These are phyloP conservation scores for Fringilla coelebs DNA, from an alignment of 2,797 vertebrate species.

Conservation along the genomic window DNA sequence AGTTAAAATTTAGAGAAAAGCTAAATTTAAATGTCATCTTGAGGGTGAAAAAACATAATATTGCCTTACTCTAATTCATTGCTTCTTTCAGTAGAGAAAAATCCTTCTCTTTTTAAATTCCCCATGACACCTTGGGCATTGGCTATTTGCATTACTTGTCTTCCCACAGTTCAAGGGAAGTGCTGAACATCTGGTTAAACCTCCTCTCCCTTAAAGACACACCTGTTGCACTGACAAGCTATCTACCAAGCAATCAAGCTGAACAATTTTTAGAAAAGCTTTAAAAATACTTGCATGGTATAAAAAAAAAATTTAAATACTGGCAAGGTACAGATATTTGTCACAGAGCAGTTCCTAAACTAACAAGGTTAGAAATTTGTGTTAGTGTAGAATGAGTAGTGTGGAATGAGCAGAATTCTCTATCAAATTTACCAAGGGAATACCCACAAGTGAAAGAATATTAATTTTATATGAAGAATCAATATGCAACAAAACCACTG, in stretches of 20 bases:
- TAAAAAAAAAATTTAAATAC: not conserved
- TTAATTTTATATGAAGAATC: not conserved
- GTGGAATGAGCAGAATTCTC: not conserved
- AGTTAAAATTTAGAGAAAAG: not conserved
- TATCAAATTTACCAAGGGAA: not conserved
- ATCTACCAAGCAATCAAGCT: not conserved
- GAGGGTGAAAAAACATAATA: not conserved
- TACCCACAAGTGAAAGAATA: not conserved
- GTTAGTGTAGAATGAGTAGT: too few relatives aligned
- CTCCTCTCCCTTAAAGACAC: not conserved
- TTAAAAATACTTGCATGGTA: not conserved
- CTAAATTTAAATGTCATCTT: not conserved
- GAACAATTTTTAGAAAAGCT: not conserved
- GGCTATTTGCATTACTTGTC: not conserved
- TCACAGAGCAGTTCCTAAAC: not conserved
- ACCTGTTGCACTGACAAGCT: not conserved
- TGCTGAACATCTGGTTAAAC: not conserved
- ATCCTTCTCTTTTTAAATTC: not conserved
- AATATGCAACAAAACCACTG: not conserved
- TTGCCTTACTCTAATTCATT: not conserved
- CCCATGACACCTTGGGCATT: not conserved
- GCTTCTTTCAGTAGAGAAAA: not conserved
- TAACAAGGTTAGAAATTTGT: not conserved
- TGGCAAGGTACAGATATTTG: not conserved
- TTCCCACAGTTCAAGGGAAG: not conserved